Base-by-base conservation (phyloP, 2,888 invertebrate species). In the Drosophila helvetica region DNA sequence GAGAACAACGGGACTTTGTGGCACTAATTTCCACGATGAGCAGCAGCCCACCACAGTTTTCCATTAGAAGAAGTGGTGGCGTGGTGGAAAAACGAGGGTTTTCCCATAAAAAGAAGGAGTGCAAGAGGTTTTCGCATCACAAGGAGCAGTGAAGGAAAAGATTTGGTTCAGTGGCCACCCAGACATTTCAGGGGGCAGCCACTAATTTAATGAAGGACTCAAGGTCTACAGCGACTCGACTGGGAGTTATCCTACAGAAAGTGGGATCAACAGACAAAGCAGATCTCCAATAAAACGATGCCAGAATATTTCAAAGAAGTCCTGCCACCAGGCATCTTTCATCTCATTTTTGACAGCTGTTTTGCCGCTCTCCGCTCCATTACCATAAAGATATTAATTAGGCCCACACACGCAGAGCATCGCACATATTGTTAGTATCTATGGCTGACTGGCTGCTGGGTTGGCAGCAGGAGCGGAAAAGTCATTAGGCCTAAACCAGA, bases 361-460 rank as follows among this genome's bases (percentile, higher is more conserved):
- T 70, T 54, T 22, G 27, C 42, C 22, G 60, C 19, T 27, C 43
- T 38, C 1, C 19, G 17, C 30, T n/a, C 48, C 48, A 71, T 71
- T 70, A 71, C 12, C 71, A 63, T 57, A 70, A 70, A 45, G 43
- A 70, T 53, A 70, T 71, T 70, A 70, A 70, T 71, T 71, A 57
- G 57, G 42, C 22, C 9, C 48, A 56, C 45, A 30, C n/a, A 27
- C 6, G n/a, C 42, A 19, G 19, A 33, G 42, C 43, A 27, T 7
- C 27, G 12, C 8, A 17, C 45, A 42, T 12, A 33, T 53, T 19
- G 17, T 10, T 43, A 8, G 25, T 30, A 42, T 27, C 19, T 9
- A 4, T 25, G 5, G 8, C 38, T 17, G 33, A 33, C 25, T 43
- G 10, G 25, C 45, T 55, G 51, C 54, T 4, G 33, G 9, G 51